Evolutionary conservation across 2,113 vertebrate genomes (phyloP).

Genomic region (Phrynosoma platyrhinos): DNA sequence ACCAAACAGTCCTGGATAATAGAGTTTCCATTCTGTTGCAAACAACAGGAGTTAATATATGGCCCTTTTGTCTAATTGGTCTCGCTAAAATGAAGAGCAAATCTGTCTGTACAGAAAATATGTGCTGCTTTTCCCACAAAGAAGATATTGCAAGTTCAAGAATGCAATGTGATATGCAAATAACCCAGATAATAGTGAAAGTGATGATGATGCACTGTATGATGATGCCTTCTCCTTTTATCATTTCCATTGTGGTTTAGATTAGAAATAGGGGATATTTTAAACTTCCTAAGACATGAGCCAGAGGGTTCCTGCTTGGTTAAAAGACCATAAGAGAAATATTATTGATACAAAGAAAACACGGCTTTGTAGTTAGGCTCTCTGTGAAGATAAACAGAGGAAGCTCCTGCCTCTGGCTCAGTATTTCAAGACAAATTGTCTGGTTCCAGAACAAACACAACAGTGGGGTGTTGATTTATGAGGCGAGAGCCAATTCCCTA

Average conservation of each 20-base stretch:
- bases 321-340: not conserved
- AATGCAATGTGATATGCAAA: rapidly evolving
- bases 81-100: not conserved
- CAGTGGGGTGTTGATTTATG: conserved; percentile 47
- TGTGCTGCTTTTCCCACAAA: not conserved
- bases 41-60: no score
- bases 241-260: not conserved
- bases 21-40: no score
- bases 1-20: no score
- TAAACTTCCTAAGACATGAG: not conserved
- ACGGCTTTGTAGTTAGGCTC: conserved; percentile 25
- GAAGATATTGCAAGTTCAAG: not conserved
- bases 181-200: not conserved
- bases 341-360: rapidly evolving
- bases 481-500: conserved; percentile 41
- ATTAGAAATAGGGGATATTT: not conserved
- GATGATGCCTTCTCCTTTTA: not conserved
- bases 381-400: conserved; percentile 3
- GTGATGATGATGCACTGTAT: no score
- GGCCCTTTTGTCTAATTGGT: not conserved
- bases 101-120: not conserved
- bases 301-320: not conserved
- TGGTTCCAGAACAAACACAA: conserved; percentile 25
- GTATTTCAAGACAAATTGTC: conserved; percentile 18
- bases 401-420: conserved; percentile 27